A percentile compares a stretch with the other conserved stretches of the same genome.
phyloP scores from a whole-genome alignment of 35 echinoderm and acorn worm genomes.

The Amphiura filiformis region DNA sequence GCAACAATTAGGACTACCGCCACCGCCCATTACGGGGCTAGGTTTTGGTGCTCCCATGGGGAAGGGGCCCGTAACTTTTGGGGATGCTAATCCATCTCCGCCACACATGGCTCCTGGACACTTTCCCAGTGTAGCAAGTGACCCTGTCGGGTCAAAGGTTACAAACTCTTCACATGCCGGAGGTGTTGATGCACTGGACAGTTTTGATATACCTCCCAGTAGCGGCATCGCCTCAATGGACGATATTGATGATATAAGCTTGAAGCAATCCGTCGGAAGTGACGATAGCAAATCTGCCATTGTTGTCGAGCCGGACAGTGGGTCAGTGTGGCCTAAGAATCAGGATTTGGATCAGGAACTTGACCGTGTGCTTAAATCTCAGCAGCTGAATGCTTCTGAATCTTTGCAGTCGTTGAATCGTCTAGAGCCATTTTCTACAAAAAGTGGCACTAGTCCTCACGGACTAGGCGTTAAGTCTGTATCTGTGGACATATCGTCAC shows the following conservation, averaged over 20 bases:
- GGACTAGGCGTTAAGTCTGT: not conserved
- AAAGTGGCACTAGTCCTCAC: not conserved
- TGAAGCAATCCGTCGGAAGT: too few species aligned
- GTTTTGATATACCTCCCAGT: not conserved
- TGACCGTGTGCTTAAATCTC: not conserved
- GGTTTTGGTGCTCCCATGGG: not conserved
- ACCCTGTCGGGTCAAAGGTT: not conserved
- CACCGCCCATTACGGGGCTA: not conserved
- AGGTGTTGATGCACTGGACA: not conserved
- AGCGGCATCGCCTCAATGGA: too few species aligned
- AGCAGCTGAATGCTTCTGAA: not conserved
- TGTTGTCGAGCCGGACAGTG: not conserved
- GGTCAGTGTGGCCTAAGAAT: not conserved
- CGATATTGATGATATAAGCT: conserved; percentile 10
- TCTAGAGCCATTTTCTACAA: not conserved
- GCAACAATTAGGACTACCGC: not conserved
- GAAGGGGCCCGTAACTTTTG: not conserved
- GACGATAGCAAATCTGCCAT: not conserved
- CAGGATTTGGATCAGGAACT: not conserved
- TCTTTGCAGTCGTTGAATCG: not conserved
- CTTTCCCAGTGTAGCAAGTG: not conserved
- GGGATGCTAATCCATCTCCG: not conserved
- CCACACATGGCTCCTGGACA: not conserved
- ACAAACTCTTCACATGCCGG: not conserved
- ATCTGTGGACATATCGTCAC: not conserved